Conservation (phyloP, 2,113 vertebrate genomes). For the Protomyctophum bolini region DNA sequence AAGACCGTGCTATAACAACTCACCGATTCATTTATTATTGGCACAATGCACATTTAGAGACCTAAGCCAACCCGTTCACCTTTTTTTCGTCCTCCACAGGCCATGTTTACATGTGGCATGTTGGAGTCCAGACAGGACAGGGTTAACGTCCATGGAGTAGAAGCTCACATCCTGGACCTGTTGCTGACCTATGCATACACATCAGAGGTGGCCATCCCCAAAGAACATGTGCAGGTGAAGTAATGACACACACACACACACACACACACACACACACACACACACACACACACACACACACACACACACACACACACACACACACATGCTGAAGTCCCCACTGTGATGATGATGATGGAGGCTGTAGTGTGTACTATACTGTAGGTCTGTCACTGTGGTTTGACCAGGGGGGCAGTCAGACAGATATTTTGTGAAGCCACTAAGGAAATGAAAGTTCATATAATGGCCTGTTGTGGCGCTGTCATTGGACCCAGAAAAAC, state of each 20-base stretch:
- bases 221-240: slow-evolving; percentile 80
- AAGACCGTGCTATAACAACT: no score
- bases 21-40: background rate
- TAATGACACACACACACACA: background rate
- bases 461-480: no score
- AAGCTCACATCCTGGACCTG: slow-evolving; percentile 83
- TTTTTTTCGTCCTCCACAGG: slow-evolving; percentile 49
- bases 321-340: no score
- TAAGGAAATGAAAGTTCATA: no score
- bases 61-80: background rate
- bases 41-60: background rate
- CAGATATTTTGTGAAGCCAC: no score
- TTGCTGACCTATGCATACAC: slow-evolving; percentile 83
- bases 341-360: no score
- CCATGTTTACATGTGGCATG: slow-evolving; percentile 82
- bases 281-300: background rate
- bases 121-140: slow-evolving; percentile 83
- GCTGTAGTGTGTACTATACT: no score
- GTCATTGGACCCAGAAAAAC: no score
- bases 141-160: slow-evolving; percentile 82
- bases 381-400: no score
- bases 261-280: background rate
- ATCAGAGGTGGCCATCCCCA: slow-evolving; percentile 80
- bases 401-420: no score
- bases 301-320: slow-evolving; percentile 1